Evolutionary conservation across 2,113 vertebrate genomes (phyloP), one percentile per base, ranked within the genome.

Genomic region (Elaphurus davidianus): DNA sequence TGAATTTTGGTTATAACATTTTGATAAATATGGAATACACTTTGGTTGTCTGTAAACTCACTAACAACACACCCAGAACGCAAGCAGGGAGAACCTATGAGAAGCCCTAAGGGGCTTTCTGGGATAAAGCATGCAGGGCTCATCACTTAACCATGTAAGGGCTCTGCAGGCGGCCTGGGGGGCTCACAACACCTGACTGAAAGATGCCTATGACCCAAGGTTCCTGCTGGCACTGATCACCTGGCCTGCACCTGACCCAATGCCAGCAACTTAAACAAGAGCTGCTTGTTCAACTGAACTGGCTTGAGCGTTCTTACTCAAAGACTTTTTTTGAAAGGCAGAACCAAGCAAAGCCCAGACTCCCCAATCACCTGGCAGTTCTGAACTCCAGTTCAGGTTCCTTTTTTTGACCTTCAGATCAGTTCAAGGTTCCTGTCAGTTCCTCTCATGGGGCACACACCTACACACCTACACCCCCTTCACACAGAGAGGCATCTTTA

Each of bases 161-260:
- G 21, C 45, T 43, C 43, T 13, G 19, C 3, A 3, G 36, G 30
- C 0, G 1, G 82, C 47, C 47, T 2, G 45, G 21, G 45, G 33
- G 87, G 12, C 52, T 47, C 45, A 1, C 0, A 12, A 10, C 2
- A 9, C 74, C 33, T 0, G 0, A 12, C 27, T 3, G 23, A 45
- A 78, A n/a, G 30, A 21, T 50, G 14, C 13, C 84, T 17, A 16
- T 71, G 71, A 11, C 67, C 27, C 4, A 0, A n/a, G 52, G 55
- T 1, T 55, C 36, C 62, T 2, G 36, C 36, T 3, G 59, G 17
- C 16, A 1, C 14, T 21, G 86, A 76, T 7, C 5, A 8, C 81
- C 16, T 50, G 23, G 43, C 33, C 30, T 6, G 9, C 36, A n/a
- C 14, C 47, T 23, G 36, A 28, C 15, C 12, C 12, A 8, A 86